Percentiles rank a stretch among this genome's conserved stretches.
These are phyloP conservation scores for Peromyscus nudipes DNA, from an alignment of 2,797 vertebrate genomes.

Conservation along the genomic window DNA sequence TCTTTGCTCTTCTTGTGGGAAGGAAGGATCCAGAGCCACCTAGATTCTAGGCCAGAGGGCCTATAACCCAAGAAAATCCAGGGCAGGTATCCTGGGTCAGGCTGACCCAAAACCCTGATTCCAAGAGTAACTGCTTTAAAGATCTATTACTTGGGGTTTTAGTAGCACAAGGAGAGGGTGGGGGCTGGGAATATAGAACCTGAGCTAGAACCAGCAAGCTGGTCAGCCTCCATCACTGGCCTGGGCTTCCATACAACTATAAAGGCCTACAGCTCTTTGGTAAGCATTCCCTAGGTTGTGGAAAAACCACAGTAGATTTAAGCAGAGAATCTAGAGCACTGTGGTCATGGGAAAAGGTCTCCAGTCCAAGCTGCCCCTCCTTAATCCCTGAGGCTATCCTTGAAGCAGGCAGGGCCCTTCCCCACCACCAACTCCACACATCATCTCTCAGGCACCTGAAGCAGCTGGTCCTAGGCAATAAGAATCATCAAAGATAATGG, in stretches of 20 bases:
- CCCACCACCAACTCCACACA: neutral
- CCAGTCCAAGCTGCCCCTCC: neutral
- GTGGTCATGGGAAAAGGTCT: neutral
- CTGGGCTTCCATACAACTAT: constrained; percentile 17
- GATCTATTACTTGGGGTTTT: neutral
- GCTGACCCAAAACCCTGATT: neutral
- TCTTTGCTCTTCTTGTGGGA: neutral
- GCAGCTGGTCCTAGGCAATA: constrained; percentile 32
- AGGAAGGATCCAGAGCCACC: neutral
- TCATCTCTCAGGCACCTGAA: neutral
- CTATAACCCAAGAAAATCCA: neutral
- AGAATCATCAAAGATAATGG: constrained; percentile 55
- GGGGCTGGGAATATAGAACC: neutral
- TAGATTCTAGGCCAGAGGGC: neutral
- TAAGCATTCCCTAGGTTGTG: neutral
- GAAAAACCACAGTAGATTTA: neutral
- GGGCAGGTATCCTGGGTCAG: neutral
- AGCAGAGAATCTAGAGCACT: neutral
- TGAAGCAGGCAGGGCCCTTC: neutral
- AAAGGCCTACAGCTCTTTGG: constrained; percentile 25
- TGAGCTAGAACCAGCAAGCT: neutral
- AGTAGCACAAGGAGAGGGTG: neutral
- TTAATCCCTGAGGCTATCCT: neutral
- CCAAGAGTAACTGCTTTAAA: neutral
- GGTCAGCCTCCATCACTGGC: neutral